Conservation (phyloP, 1,140 invertebrate genomes). For the Anastrepha ludens region DNA sequence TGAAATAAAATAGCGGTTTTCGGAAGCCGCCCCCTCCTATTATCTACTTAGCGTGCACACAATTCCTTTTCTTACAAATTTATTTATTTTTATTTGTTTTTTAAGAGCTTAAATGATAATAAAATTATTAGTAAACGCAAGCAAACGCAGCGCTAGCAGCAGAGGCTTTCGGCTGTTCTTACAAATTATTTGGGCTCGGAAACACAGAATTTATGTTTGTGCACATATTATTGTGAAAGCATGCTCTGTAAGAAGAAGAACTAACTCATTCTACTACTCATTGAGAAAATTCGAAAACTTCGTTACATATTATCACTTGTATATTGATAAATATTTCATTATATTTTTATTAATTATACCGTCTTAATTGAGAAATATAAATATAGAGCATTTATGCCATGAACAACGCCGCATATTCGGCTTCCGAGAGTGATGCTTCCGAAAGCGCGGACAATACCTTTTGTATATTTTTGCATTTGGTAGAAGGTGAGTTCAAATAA, state of each 20-base stretch:
- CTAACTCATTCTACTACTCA: not conserved
- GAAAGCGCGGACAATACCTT: slow-evolving; percentile 61
- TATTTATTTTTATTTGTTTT: no score
- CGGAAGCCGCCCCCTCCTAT: no score
- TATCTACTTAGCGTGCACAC: no score
- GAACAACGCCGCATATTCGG: slow-evolving; percentile 30
- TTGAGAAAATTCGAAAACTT: slow-evolving; percentile 29
- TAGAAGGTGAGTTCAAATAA: slow-evolving; percentile 60
- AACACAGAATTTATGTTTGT: no score
- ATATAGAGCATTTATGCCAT: not conserved
- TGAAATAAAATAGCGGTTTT: no score
- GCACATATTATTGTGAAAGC: not conserved
- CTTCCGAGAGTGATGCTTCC: slow-evolving; percentile 47
- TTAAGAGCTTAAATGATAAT: no score
- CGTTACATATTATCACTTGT: not conserved
- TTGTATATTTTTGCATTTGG: slow-evolving; percentile 68
- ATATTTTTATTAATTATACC: slow-evolving; percentile 17
- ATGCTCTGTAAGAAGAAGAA: not conserved
- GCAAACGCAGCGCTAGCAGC: no score
- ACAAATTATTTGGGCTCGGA: no score
- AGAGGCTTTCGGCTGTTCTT: no score
- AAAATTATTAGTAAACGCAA: no score
- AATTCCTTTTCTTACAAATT: no score
- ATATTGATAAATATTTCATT: not conserved
- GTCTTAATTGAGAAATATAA: not conserved